phyloP scores from a whole-genome alignment of 2,797 vertebrate species.

The Mallotus villosus region DNA sequence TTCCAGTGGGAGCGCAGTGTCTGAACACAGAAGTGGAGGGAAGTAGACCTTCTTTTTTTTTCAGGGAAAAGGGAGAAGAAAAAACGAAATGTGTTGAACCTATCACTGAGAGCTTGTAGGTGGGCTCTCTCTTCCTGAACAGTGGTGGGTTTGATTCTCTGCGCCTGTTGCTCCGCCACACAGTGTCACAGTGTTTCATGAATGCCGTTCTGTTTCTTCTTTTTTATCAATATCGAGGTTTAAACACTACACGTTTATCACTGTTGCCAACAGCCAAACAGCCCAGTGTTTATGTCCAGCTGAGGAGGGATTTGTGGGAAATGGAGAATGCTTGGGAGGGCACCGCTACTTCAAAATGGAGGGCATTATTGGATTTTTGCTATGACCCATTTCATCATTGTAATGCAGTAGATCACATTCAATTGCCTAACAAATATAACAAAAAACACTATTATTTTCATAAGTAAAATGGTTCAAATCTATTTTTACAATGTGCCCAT shows the following conservation, averaged over 20 bases:
- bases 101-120: conserved; percentile 20
- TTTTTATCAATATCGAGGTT: conserved; percentile 68
- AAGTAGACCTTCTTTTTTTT: conserved; percentile 6
- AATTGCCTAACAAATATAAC: neutral
- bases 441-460: neutral
- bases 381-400: conserved; percentile 21
- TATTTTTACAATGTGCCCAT: neutral
- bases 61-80: neutral
- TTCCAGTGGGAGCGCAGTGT: conserved; percentile 5
- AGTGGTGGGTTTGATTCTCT: conserved; percentile 20
- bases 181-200: conserved; percentile 74
- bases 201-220: conserved; percentile 75
- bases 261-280: conserved; percentile 76
- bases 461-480: neutral
- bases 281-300: conserved; percentile 70
- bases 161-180: conserved; percentile 17
- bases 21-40: neutral
- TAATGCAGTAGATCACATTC: conserved; percentile 2
- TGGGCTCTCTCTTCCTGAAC: conserved; percentile 1
- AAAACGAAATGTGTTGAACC: conserved; percentile 2
- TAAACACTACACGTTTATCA: conserved; percentile 73
- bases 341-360: conserved; percentile 12
- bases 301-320: conserved; percentile 61
- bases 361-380: neutral
- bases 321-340: neutral